These are phyloP conservation scores for Cladorhizidae sp. DNA, from an alignment of 37 sponge, comb jelly and placozoan genomes.

Conservation along the genomic window DNA sequence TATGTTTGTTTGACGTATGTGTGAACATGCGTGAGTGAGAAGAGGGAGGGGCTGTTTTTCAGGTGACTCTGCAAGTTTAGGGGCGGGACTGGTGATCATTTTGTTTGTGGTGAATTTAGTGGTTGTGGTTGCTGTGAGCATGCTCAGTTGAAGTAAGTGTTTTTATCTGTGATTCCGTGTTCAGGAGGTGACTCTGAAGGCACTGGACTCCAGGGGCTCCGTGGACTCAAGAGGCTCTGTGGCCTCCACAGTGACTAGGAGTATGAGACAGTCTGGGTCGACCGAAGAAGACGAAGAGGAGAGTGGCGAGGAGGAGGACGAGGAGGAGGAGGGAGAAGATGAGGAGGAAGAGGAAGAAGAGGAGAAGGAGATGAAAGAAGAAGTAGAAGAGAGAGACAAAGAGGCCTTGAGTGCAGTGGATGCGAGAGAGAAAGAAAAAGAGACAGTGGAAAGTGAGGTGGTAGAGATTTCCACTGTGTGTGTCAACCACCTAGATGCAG, in stretches of 20 bases:
- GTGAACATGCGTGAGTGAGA: too few relatives aligned
- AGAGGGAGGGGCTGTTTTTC: too few relatives aligned
- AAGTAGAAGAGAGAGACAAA: slow-evolving; percentile 41
- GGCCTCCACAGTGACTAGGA: slow-evolving; percentile 28
- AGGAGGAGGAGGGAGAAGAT: slow-evolving; percentile 21
- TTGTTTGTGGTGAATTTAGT: neutral
- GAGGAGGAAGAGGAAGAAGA: slow-evolving; percentile 45
- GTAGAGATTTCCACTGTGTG: too few relatives aligned
- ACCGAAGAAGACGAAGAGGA: slow-evolving; percentile 21
- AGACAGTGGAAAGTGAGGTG: too few relatives aligned
- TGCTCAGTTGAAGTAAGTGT: neutral
- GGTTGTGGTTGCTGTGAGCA: neutral
- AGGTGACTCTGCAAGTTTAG: too few relatives aligned
- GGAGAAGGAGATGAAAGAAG: slow-evolving; percentile 26
- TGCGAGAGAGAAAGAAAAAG: neutral
- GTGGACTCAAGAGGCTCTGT: neutral
- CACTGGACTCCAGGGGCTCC: slow-evolving; percentile 16
- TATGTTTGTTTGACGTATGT: too few relatives aligned
- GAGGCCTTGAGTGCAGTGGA: neutral
- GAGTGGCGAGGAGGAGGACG: slow-evolving; percentile 37
- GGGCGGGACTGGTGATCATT: neutral
- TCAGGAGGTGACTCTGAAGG: slow-evolving; percentile 73
- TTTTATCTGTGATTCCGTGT: neutral
- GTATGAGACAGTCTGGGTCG: slow-evolving; percentile 24
- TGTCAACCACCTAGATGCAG: too few relatives aligned